Base-by-base conservation (phyloP, 1,140 invertebrate species). In the Ceratina japonica region DNA sequence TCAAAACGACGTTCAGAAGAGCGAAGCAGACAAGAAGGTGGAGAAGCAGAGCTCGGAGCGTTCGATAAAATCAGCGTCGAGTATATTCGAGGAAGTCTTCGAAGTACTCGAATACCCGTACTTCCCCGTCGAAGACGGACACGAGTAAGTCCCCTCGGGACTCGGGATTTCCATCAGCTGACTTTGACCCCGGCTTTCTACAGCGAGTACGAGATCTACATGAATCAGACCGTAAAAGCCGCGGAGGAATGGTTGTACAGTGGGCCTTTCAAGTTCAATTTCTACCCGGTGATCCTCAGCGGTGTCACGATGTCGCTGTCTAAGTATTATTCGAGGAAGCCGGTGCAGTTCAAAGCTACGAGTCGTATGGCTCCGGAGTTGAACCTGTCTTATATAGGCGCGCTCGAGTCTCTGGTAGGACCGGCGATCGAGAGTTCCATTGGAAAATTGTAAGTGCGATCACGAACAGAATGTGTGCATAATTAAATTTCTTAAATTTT, bases 221-320 rank as follows among this genome's bases (percentile, higher is more conserved):
- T 83, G 64, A 22, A 78, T 0, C 58, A 51, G 71, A 74, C 78
- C 18, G 5, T 79, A 8, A 72, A 54, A n/a, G 52, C 74, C 1
- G 69, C 65, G 4, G 84, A 88, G 73, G 52, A 83, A 69, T 89
- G 89, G 89, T 22, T 89, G 2, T 89, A 88, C 76, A 73, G 73
- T 8, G 27, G 22, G 1, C 62, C 68, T 12, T 69, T 84, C 0
- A 66, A 77, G 24, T 89, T 80, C 22, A 52, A 66, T 24, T 87
- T 82, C 74, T 88, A 89, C 69, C 80, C 79, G 1, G 75, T 69
- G 20, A 70, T 89, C 18, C 49, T 68, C 3, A 63, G 77, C n/a
- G 87, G 84, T 15, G 81, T 88, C 10, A 87, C 75, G 5, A 71
- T 66, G 24, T 31, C 54, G 20, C 56, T 84, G 52, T 82, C 86